Evolutionary conservation across 1,140 invertebrate species (phyloP).

Genomic region (Drosophila prosaltans): DNA sequence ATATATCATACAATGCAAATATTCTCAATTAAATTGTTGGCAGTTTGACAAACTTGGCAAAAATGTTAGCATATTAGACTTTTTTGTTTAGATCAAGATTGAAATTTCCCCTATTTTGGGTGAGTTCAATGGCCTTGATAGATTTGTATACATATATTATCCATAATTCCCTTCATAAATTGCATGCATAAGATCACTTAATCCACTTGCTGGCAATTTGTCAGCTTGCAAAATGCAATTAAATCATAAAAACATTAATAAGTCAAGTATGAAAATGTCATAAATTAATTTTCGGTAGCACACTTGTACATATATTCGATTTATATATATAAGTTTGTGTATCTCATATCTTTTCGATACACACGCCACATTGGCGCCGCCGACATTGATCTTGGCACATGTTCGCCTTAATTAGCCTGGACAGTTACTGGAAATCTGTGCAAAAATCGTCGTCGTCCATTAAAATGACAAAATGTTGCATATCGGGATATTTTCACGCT

Average conservation of each 20-base stretch:
- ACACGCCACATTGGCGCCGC: slow-evolving; percentile 54
- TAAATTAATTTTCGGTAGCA: slow-evolving; percentile 76
- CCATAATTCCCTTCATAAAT: slow-evolving; percentile 54
- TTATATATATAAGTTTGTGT: slow-evolving; percentile 33
- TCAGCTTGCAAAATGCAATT: slow-evolving; percentile 63
- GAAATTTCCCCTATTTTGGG: background rate
- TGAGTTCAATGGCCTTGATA: slow-evolving; percentile 60
- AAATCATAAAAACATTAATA: slow-evolving; percentile 40
- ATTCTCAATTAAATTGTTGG: slow-evolving; percentile 17
- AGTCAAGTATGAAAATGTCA: slow-evolving; percentile 54
- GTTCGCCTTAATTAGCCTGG: slow-evolving; percentile 76
- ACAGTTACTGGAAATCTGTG: slow-evolving; percentile 45
- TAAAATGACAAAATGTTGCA: slow-evolving; percentile 67
- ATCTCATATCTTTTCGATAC: slow-evolving; percentile 62
- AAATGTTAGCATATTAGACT: background rate
- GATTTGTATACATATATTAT: slow-evolving; percentile 4
- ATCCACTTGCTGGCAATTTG: slow-evolving; percentile 45
- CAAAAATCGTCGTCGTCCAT: slow-evolving; percentile 45
- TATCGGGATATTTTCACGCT: slow-evolving; percentile 18
- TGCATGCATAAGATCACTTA: slow-evolving; percentile 60
- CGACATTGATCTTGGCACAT: slow-evolving; percentile 79
- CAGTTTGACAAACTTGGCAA: background rate
- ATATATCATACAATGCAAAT: slow-evolving; percentile 16
- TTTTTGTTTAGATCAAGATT: background rate
- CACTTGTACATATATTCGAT: slow-evolving; percentile 40